phyloP scores from a whole-genome alignment of 2,113 vertebrate genomes.

The Furnarius figulus region DNA sequence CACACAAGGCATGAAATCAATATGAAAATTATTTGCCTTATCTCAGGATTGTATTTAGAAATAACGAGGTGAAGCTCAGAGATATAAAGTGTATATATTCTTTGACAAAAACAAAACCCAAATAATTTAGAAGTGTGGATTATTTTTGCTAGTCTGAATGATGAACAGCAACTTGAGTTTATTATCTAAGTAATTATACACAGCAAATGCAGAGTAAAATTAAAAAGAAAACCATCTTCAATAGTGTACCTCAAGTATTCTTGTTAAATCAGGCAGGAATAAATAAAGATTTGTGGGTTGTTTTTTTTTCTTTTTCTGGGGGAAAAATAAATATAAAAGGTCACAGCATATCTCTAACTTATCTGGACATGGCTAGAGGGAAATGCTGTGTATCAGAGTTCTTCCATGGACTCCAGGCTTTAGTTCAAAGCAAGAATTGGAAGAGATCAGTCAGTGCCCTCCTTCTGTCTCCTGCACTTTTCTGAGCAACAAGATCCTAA shows the following conservation, averaged over 20 bases:
- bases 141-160: neutral
- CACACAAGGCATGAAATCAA: neutral
- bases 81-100: neutral
- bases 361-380: slow-evolving; percentile 24
- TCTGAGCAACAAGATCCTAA: neutral
- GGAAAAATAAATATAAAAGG: slow-evolving; percentile 3
- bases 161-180: neutral
- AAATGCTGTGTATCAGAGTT: neutral
- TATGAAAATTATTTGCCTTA: neutral
- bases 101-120: neutral
- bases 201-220: neutral
- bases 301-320: neutral
- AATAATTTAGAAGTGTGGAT: neutral
- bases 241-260: neutral
- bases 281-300: neutral
- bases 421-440: neutral
- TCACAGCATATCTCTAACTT: neutral
- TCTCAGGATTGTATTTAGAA: neutral
- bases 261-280: neutral
- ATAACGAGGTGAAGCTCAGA: neutral
- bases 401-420: neutral
- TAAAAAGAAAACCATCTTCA: neutral
- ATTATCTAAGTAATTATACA: neutral
- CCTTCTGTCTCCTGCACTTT: neutral
- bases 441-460: neutral